Evolutionary conservation across 2,113 vertebrate genomes (phyloP), one percentile per base, ranked within the genome.

Genomic region (Oryzias melastigma): DNA sequence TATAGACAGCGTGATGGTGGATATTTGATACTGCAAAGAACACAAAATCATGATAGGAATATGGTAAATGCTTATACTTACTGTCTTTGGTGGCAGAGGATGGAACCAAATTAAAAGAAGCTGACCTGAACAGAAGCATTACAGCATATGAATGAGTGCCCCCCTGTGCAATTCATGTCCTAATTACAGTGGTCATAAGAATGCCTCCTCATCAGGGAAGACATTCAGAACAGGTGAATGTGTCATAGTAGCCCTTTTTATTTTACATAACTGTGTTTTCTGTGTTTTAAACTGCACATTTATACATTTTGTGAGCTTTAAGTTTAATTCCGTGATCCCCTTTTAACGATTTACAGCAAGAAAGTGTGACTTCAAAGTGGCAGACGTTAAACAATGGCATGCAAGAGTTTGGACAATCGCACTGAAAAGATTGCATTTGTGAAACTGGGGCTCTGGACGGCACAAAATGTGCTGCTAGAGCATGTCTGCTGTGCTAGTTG

Each of bases 401-500:
- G 65, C 52, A 55, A 49, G 19, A 51, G 54, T 62, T 51, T 14
- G 58, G 58, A 76, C 59, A 52, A 65, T 77, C 52, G 62, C 58
- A 52, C 22, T 18, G 58, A 52, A 42, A 8, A 67, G 62, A 66
- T 35, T 48, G 67, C 16, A 4, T 68, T 76, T 20, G 52, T 75
- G 76, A 85, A 80, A 75, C 4, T 78, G 71, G 82, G 75, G 57
- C 60, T 77, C 40, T 60, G 67, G 58, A 66, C 71, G 51, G 71
- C 51, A 73, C 57, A 66, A 49, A 86, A 87, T 73, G 68, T 82
- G 81, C 80, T 76, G 78, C 68, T 52, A 53, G 80, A 73, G 74
- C 71, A 76, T 53, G 77, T 82, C 75, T 83, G 73, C 74, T 77
- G 77, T 70, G 74, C 76, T 60, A 72, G 75, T 85, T 86, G 78